Conservation (phyloP, 2,888 invertebrate species). For the Ophioninae sp. region DNA sequence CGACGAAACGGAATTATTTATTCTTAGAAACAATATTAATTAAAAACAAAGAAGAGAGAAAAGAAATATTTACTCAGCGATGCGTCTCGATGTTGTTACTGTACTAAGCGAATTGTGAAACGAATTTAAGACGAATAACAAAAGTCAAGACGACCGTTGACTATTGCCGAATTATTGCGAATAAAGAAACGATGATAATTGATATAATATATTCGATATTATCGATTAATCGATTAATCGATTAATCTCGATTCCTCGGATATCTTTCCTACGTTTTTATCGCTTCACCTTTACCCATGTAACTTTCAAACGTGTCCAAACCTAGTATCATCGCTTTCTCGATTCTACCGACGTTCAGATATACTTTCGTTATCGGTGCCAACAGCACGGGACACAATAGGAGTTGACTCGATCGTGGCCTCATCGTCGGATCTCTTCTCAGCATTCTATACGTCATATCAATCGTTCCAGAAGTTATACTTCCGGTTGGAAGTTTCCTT, state of each 20-base stretch:
- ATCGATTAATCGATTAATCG: background rate
- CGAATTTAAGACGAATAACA: constrained; percentile 5
- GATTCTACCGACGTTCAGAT: constrained; percentile 54
- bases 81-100: constrained; percentile 58
- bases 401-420: constrained; percentile 73
- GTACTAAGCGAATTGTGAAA: constrained; percentile 56
- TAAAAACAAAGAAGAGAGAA: background rate
- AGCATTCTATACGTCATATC: constrained; percentile 75
- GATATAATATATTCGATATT: background rate
- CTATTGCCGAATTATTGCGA: constrained; percentile 33
- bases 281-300: constrained; percentile 1
- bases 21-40: constrained; percentile 54
- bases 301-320: constrained; percentile 40
- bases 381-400: constrained; percentile 70
- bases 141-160: constrained; percentile 5
- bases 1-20: constrained; percentile 55
- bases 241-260: background rate
- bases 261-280: background rate
- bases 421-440: constrained; percentile 66
- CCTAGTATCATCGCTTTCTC: constrained; percentile 59
- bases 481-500: constrained; percentile 21
- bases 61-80: constrained; percentile 55
- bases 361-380: constrained; percentile 54
- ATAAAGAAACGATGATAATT: constrained; percentile 45
- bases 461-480: constrained; percentile 64